A percentile compares a stretch with the other conserved stretches of the same genome.
These are phyloP conservation scores for Tychaedon coryphoeus DNA, from an alignment of 2,113 vertebrate genomes.

Conservation along the genomic window DNA sequence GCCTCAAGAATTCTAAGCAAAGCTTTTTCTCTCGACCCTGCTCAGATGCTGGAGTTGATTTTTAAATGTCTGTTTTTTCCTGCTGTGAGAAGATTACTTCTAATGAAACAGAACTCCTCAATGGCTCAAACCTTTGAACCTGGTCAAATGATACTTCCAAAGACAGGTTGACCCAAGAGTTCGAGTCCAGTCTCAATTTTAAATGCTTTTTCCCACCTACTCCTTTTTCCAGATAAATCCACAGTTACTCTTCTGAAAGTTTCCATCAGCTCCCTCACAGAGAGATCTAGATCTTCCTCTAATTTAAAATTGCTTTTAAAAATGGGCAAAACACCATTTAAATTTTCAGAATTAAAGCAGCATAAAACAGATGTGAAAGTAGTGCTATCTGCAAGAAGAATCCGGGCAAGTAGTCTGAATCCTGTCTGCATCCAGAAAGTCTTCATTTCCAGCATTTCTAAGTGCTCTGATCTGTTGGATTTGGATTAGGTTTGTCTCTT, in stretches of 20 bases:
- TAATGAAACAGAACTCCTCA: not conserved
- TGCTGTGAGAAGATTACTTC: not conserved
- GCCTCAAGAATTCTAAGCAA: not conserved
- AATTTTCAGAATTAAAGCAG: not conserved
- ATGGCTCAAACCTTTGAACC: not conserved
- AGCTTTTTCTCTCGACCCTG: not conserved
- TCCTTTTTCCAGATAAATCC: not conserved
- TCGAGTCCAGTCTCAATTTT: not conserved
- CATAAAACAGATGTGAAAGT: not conserved
- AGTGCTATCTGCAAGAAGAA: not conserved
- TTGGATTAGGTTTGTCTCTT: not conserved
- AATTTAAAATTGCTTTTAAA: not conserved
- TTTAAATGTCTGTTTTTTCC: not conserved
- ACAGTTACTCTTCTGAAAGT: not conserved
- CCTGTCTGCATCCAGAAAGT: not conserved
- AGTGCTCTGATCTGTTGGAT: not conserved
- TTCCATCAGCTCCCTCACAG: not conserved
- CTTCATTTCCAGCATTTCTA: not conserved
- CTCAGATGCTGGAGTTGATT: not conserved
- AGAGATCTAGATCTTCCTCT: not conserved
- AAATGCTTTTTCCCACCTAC: not conserved
- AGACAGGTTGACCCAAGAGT: not conserved
- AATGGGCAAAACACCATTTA: not conserved
- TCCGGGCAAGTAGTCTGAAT: not conserved
- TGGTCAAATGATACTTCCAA: not conserved